Conservation (phyloP, 2,113 vertebrate species). For the Euleptes europaea region DNA sequence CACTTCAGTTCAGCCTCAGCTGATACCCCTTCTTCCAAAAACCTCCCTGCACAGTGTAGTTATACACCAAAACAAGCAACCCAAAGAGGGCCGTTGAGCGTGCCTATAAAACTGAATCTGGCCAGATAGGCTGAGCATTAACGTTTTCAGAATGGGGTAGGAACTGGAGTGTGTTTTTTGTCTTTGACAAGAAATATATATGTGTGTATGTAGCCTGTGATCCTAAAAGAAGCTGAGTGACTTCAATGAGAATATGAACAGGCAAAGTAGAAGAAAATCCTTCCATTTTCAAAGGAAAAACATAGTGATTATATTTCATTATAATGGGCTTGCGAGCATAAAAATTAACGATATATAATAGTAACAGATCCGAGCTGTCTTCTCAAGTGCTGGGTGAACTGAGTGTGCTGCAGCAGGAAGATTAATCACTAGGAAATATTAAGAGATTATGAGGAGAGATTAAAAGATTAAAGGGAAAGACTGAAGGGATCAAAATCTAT, state of each 20-base stretch:
- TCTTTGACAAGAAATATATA: constrained; percentile 44
- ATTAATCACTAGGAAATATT: background rate
- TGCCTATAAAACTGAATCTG: constrained; percentile 27
- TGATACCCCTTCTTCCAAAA: too few species aligned
- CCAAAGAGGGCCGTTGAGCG: constrained; percentile 16
- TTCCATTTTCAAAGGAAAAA: background rate
- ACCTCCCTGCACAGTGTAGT: too few species aligned
- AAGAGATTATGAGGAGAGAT: constrained; percentile 22
- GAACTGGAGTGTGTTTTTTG: background rate
- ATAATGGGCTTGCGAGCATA: background rate
- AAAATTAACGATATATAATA: background rate
- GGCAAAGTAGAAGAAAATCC: constrained; percentile 25
- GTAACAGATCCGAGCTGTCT: background rate
- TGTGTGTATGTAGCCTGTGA: constrained; percentile 12
- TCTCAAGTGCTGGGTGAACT: background rate
- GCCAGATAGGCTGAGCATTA: constrained; percentile 32
- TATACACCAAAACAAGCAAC: constrained; percentile 5
- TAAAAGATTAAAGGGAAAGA: constrained; percentile 18
- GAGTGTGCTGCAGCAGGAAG: background rate
- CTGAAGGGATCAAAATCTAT: background rate
- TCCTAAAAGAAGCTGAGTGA: constrained; percentile 17
- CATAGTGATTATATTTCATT: constrained; percentile 16
- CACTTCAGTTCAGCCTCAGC: too few species aligned
- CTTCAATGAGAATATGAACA: constrained; percentile 20
- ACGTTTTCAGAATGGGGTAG: constrained; percentile 6